These are phyloP conservation scores for Furnarius figulus DNA, from an alignment of 2,113 vertebrate species.

Conservation along the genomic window DNA sequence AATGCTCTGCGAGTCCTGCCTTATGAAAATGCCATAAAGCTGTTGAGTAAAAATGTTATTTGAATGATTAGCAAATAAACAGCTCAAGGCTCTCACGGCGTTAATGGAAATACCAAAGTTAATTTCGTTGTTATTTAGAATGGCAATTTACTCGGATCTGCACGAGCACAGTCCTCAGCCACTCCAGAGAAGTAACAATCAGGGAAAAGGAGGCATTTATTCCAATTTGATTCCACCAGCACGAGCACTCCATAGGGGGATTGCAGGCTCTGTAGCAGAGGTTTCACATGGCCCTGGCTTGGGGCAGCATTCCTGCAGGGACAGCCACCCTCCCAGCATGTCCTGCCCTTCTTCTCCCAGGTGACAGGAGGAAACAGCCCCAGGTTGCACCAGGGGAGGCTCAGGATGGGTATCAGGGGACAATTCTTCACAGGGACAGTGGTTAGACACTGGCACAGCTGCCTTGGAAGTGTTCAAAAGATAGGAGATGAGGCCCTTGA, in stretches of 20 bases:
- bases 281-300: not conserved
- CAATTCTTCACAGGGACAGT: not conserved
- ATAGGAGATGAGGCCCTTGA: not conserved
- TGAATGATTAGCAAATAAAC: not conserved
- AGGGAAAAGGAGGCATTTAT: not conserved
- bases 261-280: no score
- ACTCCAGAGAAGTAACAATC: constrained; percentile 5
- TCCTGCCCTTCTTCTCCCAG: not conserved
- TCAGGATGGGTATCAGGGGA: not conserved
- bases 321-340: no score
- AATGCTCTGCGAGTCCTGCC: not conserved
- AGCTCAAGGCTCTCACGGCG: not conserved
- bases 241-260: not conserved
- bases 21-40: not conserved
- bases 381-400: not conserved
- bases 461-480: not conserved
- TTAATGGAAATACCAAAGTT: constrained; percentile 5
- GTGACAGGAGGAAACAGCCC: not conserved
- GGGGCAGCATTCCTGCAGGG: no score
- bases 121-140: constrained; percentile 51
- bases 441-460: not conserved
- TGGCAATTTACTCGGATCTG: not conserved
- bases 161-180: not conserved
- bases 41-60: not conserved
- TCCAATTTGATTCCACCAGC: not conserved